A percentile compares a stretch with the other conserved stretches of the same genome.
phyloP scores from a whole-genome alignment of 2,888 invertebrate species.

The Caenorhabditis panamensis region DNA sequence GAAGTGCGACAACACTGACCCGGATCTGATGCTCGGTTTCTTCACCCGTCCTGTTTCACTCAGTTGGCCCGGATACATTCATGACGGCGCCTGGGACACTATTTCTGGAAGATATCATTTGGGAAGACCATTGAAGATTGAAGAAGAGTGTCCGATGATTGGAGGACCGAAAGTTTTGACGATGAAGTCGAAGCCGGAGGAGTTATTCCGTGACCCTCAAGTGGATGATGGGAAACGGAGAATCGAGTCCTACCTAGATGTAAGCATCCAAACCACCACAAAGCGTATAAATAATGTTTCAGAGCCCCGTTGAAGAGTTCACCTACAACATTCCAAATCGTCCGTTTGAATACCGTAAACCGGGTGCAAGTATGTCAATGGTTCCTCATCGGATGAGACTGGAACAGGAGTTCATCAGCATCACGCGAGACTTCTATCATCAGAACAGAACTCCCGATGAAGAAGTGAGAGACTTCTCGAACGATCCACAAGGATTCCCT shows the following conservation, averaged over 20 bases:
- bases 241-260: conserved; percentile 4
- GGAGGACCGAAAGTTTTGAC: conserved; percentile 38
- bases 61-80: conserved; percentile 41
- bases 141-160: conserved; percentile 49
- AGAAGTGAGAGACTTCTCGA: conserved; percentile 10
- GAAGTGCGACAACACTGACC: conserved; percentile 25
- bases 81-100: conserved; percentile 59
- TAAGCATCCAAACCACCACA: not conserved
- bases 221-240: conserved; percentile 22
- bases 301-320: conserved; percentile 43
- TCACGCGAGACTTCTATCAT: conserved; percentile 42
- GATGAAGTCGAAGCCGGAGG: conserved; percentile 30
- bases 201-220: conserved; percentile 30
- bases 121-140: conserved; percentile 11
- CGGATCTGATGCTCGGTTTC: conserved; percentile 47
- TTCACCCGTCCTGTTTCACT: conserved; percentile 43
- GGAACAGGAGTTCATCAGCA: conserved; percentile 39
- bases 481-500: conserved; percentile 2
- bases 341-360: conserved; percentile 41
- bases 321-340: conserved; percentile 27
- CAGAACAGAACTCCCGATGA: conserved; percentile 15
- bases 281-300: not conserved
- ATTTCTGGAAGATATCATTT: conserved; percentile 39
- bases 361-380: conserved; percentile 37
- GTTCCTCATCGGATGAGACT: conserved; percentile 23